Evolutionary conservation across 2,797 vertebrate genomes (phyloP).

Genomic region (Phoeniculus purpureus): DNA sequence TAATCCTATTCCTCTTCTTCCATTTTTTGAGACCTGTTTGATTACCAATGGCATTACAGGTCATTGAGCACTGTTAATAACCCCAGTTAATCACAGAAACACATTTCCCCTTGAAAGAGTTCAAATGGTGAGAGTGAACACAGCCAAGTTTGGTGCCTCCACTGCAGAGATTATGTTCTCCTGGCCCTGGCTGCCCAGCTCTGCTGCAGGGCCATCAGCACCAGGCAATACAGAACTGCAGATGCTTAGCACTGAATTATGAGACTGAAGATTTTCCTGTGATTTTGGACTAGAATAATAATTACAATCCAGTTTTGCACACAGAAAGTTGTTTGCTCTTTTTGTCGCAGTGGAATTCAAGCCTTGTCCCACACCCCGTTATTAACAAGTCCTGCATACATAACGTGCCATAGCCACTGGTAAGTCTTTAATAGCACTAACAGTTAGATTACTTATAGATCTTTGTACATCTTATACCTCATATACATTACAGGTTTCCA

Average conservation of each 20-base stretch:
- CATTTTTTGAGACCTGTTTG: constrained; percentile 44
- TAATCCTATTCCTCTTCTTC: background rate
- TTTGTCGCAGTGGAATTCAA: background rate
- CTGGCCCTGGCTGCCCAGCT: background rate
- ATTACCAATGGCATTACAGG: constrained; percentile 26
- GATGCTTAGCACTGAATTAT: background rate
- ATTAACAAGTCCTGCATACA: background rate
- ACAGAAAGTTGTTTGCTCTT: background rate
- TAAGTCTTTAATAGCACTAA: background rate
- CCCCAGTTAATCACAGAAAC: constrained; percentile 36
- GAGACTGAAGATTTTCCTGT: background rate
- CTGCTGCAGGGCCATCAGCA: background rate
- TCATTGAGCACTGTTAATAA: constrained; percentile 45
- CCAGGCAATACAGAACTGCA: background rate
- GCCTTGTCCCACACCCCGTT: background rate
- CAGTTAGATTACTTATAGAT: background rate
- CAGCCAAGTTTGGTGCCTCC: constrained; percentile 1
- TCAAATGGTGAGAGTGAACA: background rate
- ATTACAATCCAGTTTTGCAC: background rate
- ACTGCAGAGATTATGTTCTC: constrained; percentile 19
- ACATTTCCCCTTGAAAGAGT: constrained; percentile 44
- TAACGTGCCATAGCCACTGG: background rate
- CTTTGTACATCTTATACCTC: background rate
- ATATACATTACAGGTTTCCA: background rate
- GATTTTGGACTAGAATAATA: background rate